Base-by-base conservation (phyloP, 23 tunicate genomes). In the Phallusia fumigata region DNA sequence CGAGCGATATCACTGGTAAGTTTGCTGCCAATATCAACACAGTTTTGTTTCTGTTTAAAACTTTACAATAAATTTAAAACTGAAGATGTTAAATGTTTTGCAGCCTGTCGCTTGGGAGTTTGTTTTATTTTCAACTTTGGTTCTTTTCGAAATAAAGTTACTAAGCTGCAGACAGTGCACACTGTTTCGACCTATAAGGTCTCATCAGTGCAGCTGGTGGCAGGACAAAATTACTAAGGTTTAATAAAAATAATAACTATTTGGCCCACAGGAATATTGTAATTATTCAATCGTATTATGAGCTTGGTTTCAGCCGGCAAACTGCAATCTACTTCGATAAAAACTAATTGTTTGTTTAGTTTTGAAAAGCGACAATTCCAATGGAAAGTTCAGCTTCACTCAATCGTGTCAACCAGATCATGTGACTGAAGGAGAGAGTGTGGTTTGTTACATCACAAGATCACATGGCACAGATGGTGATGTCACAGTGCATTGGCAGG, bases 361-460 rank as follows among this genome's bases (percentile, higher is more conserved):
- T 26, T 53, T 91, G 6, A 86, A 86, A 78, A 91, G 90, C 52
- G 96, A 91, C 76, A 30, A 87, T 80, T 88, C 97, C 31, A 92
- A 92, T 65, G 97, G 97, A 24, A 33, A 84, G 51, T 92, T 92
- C 45, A 84, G 89, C 2, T 92, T 92, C 79, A 53, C 82, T 8
- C n/a, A 45, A 31, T 77, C 97, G 32, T 92, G 97, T 65, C 85
- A 64, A 35, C 97, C 97, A n/a, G 81, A 50, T n/a, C 73, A 49
- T 30, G 45, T 87, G 19, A 69, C 52, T 3, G 97, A 92, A 84
- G 89, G 89, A 2, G 79, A 88, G 49, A 64, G 64, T 1, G 30
- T 65, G 50, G 84, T 78, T 18, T 92, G 97, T 76, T 76, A 28
- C 69, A 33, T 92, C 36, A 84, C 65, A 40, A 80, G 97, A 36